phyloP scores from a whole-genome alignment of 2,888 invertebrate species.

The Balanococcus diminutus region DNA sequence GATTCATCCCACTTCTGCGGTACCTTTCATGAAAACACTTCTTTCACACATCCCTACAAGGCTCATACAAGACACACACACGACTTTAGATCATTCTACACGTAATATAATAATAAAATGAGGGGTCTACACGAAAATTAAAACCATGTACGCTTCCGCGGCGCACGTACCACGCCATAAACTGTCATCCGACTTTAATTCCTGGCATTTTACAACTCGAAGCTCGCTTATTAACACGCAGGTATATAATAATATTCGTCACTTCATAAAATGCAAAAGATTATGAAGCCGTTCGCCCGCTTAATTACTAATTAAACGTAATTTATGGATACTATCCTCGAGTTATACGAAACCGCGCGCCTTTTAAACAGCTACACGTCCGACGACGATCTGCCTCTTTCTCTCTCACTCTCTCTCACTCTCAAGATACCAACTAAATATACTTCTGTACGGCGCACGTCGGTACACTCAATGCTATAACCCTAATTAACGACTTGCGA shows the following conservation, averaged over 20 bases:
- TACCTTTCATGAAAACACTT: too few species aligned
- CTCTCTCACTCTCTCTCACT: background rate
- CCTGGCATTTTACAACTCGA: background rate
- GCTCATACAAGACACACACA: background rate
- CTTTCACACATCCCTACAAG: too few species aligned
- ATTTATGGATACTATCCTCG: constrained; percentile 35
- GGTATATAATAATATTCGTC: constrained; percentile 37
- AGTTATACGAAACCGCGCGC: background rate
- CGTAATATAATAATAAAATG: background rate
- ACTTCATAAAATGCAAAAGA: constrained; percentile 38
- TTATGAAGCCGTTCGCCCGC: constrained; percentile 21
- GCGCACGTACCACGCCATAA: background rate
- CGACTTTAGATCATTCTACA: background rate
- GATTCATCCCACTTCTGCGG: too few species aligned
- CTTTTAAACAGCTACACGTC: constrained; percentile 11
- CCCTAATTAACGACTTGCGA: constrained; percentile 27
- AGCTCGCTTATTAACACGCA: constrained; percentile 13
- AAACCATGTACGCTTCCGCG: background rate
- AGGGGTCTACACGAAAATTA: background rate
- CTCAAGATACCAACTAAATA: background rate
- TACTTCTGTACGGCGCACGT: background rate
- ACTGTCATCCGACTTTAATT: constrained; percentile 15
- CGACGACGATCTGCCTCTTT: background rate
- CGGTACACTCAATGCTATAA: background rate
- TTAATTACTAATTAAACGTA: constrained; percentile 38